phyloP scores from a whole-genome alignment of 2,888 invertebrate genomes.

The Serrognathus titanus region DNA sequence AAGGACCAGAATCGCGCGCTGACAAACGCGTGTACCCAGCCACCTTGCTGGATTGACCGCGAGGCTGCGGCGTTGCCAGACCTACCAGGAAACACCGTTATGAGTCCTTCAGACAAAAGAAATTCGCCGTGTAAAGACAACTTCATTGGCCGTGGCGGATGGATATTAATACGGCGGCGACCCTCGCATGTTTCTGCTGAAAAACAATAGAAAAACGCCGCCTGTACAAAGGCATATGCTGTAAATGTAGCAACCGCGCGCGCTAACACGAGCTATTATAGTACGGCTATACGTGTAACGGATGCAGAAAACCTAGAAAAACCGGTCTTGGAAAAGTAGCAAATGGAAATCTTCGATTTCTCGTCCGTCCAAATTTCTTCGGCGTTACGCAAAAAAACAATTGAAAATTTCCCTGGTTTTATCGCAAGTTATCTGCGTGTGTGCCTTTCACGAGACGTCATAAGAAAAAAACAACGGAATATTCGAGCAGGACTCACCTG shows the following conservation, averaged over 20 bases:
- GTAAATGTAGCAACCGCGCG: not conserved
- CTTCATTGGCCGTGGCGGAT: not conserved
- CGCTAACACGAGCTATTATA: not conserved
- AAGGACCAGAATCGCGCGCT: slow-evolving; percentile 25
- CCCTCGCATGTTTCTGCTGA: not conserved
- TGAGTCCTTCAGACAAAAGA: slow-evolving; percentile 8
- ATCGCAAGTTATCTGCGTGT: not conserved
- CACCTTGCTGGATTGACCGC: slow-evolving; percentile 36
- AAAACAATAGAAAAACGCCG: not conserved
- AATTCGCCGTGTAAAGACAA: not conserved
- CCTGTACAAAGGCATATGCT: slow-evolving; percentile 4
- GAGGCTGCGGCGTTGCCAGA: slow-evolving; percentile 16
- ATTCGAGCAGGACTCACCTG: slow-evolving; percentile 1
- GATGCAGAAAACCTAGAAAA: slow-evolving; percentile 6
- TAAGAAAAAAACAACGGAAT: not conserved
- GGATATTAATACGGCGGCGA: not conserved
- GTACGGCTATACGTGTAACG: not conserved
- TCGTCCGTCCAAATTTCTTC: no score
- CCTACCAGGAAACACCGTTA: slow-evolving; percentile 8
- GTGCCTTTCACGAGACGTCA: not conserved
- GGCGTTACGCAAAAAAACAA: no score
- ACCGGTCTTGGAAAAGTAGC: not conserved
- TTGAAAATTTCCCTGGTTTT: not conserved
- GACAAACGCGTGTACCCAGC: slow-evolving; percentile 31
- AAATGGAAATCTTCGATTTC: not conserved